These are phyloP conservation scores for Hippocampus zosterae DNA, from an alignment of 2,113 vertebrate species.

Conservation along the genomic window DNA sequence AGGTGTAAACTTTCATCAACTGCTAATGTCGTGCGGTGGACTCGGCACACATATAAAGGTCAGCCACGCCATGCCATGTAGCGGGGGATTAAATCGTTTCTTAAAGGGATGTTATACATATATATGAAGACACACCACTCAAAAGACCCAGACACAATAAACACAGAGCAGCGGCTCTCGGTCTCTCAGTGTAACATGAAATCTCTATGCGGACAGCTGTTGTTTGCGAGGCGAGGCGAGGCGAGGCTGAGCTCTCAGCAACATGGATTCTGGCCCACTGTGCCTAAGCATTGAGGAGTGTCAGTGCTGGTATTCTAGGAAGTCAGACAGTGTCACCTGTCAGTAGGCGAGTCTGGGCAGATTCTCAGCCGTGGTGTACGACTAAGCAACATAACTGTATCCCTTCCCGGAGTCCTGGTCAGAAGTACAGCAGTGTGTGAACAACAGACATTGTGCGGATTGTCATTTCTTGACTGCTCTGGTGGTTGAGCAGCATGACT, in stretches of 20 bases:
- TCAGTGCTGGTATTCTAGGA: constrained; percentile 66
- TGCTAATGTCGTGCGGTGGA: constrained; percentile 19
- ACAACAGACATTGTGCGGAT: constrained; percentile 28
- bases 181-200: constrained; percentile 34
- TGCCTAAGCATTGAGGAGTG: constrained; percentile 52
- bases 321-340: constrained; percentile 70
- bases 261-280: constrained; percentile 30
- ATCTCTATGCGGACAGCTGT: constrained; percentile 59
- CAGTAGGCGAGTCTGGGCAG: constrained; percentile 65
- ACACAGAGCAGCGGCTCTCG: constrained; percentile 25
- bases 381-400: constrained; percentile 48
- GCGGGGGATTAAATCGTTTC: constrained; percentile 22
- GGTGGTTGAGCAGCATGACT: constrained; percentile 10
- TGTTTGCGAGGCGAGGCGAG: constrained; percentile 61
- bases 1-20: constrained; percentile 47
- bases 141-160: constrained; percentile 22
- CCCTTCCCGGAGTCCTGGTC: constrained; percentile 26
- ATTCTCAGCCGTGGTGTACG: constrained; percentile 42
- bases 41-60: constrained; percentile 8
- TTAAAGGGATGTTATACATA: constrained; percentile 27
- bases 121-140: constrained; percentile 15
- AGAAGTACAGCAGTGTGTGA: constrained; percentile 32
- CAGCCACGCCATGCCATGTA: constrained; percentile 9
- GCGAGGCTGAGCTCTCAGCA: constrained; percentile 47
- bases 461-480: constrained; percentile 11